Evolutionary conservation across 2,888 invertebrate genomes (phyloP).

Genomic region (Cepaea hortensis): DNA sequence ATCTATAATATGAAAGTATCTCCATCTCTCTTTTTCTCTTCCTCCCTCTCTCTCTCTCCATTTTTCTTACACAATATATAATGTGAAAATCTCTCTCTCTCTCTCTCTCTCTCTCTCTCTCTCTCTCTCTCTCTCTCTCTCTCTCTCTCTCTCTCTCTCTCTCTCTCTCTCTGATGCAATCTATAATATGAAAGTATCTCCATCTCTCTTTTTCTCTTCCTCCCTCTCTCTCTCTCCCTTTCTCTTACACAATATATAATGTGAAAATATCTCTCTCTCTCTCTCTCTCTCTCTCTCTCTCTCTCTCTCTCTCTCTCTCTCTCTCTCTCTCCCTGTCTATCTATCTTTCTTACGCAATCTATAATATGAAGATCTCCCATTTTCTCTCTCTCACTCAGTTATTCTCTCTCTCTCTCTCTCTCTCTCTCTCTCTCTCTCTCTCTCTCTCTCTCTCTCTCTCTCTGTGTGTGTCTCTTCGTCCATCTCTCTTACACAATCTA

Average conservation of each 20-base stretch:
- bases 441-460: not conserved
- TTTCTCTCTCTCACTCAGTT: too few relatives aligned
- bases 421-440: not conserved
- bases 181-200: not conserved
- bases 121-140: not conserved
- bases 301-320: slow-evolving; percentile 2
- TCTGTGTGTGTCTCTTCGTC: slow-evolving; percentile 24
- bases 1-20: not conserved
- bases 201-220: not conserved
- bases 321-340: too few relatives aligned
- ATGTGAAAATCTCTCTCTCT: not conserved
- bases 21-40: not conserved
- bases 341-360: too few relatives aligned
- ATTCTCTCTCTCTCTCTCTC: not conserved
- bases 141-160: not conserved
- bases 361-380: too few relatives aligned
- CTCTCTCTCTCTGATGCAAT: not conserved
- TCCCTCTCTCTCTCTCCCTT: slow-evolving; percentile 18
- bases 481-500: not conserved
- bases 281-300: not conserved
- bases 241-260: not conserved
- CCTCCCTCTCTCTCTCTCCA: not conserved
- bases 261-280: not conserved
- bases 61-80: not conserved
- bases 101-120: not conserved